A percentile compares a stretch with the other conserved stretches of the same genome.
Evolutionary conservation across 1,140 invertebrate genomes (phyloP).

Genomic region (Drosophila orosa): DNA sequence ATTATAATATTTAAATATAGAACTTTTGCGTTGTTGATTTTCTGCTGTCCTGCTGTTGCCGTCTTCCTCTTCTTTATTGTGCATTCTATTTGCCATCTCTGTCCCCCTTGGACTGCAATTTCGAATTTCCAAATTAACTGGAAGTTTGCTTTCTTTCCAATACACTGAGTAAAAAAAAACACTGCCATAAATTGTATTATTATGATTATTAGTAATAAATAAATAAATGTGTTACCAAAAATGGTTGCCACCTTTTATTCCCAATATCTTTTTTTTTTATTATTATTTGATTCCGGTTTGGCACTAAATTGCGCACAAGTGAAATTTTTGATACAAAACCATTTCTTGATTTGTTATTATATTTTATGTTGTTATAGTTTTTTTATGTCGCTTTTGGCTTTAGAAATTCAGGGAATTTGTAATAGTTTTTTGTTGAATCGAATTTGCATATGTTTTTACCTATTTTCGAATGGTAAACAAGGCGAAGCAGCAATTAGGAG

Average conservation of each 20-base stretch:
- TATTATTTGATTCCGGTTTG: slow-evolving; percentile 49
- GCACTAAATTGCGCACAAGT: slow-evolving; percentile 51
- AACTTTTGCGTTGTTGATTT: slow-evolving; percentile 77
- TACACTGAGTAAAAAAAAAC: slow-evolving; percentile 12
- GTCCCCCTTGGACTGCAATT: slow-evolving; percentile 7
- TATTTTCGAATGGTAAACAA: slow-evolving; percentile 1
- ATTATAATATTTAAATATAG: slow-evolving; percentile 83
- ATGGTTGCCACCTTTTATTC: slow-evolving; percentile 7
- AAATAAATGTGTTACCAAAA: slow-evolving; percentile 39
- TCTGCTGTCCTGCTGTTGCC: slow-evolving; percentile 18
- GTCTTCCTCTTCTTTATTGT: slow-evolving; percentile 41
- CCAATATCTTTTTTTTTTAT: background rate
- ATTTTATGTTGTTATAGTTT: slow-evolving; percentile 4
- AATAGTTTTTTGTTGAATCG: slow-evolving; percentile 23
- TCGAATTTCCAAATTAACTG: slow-evolving; percentile 28
- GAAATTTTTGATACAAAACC: slow-evolving; percentile 46
- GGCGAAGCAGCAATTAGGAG: background rate
- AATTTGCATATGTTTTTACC: slow-evolving; percentile 36
- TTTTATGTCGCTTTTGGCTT: slow-evolving; percentile 18
- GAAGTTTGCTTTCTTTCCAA: slow-evolving; percentile 63
- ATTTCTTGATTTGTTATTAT: slow-evolving; percentile 34
- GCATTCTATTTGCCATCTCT: slow-evolving; percentile 53
- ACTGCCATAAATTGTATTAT: slow-evolving; percentile 65
- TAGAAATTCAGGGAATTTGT: slow-evolving; percentile 22
- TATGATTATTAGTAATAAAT: slow-evolving; percentile 56